A percentile compares a stretch with the other conserved stretches of the same genome.
Evolutionary conservation across 2,113 vertebrate genomes (phyloP).

Genomic region (Strix uralensis): DNA sequence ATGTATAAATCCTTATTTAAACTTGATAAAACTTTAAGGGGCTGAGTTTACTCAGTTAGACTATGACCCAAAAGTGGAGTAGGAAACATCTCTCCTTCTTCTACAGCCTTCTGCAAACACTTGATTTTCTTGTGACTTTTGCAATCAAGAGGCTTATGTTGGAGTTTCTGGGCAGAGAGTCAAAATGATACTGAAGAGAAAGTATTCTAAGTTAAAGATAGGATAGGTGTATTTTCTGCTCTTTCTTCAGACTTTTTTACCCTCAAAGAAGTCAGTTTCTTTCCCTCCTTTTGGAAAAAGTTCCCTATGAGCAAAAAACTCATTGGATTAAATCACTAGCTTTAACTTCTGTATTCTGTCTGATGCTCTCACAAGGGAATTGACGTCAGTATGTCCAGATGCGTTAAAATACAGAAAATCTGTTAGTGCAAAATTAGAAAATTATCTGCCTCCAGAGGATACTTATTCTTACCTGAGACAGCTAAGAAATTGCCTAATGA

Average conservation of each 20-base stretch:
- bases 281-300: not conserved
- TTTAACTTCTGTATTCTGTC: not conserved
- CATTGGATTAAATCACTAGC: not conserved
- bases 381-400: not conserved
- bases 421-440: not conserved
- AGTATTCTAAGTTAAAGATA: not conserved
- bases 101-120: not conserved
- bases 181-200: constrained; percentile 17
- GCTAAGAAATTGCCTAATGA: not conserved
- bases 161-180: constrained; percentile 43
- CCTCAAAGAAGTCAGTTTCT: not conserved
- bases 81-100: constrained; percentile 14
- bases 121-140: constrained; percentile 4
- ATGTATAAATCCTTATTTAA: constrained; percentile 22
- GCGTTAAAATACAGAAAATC: not conserved
- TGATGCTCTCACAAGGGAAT: not conserved
- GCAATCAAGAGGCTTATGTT: not conserved
- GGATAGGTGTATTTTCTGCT: not conserved
- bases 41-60: constrained; percentile 10
- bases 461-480: not conserved
- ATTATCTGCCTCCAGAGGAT: not conserved
- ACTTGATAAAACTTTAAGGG: not conserved
- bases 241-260: not conserved
- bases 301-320: not conserved
- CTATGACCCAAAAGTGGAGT: not conserved